Conservation (phyloP, 2,888 invertebrate species). For the Morinoia aosen region DNA sequence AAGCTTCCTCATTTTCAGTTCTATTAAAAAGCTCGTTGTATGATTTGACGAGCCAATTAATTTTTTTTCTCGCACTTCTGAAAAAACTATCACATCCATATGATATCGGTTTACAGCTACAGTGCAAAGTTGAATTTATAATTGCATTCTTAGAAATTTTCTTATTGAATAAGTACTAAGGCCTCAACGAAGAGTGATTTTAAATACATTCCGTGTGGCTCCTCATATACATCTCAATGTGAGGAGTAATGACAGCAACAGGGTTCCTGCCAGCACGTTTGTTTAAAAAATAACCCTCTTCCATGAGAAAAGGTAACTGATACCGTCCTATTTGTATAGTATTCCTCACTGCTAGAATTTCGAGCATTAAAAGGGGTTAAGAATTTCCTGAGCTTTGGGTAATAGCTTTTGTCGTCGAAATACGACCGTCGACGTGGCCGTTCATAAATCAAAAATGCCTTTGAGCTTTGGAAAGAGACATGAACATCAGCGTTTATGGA, state of each 20-base stretch:
- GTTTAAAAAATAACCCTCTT: not conserved
- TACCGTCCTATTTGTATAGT: not conserved
- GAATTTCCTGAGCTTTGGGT: not conserved
- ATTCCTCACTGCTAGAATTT: not conserved
- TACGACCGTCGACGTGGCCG: not conserved
- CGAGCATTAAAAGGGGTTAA: not conserved
- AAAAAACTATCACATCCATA: too few species aligned
- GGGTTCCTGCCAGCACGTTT: too few species aligned
- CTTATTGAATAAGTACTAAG: not conserved
- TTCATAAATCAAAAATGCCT: not conserved
- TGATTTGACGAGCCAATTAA: too few species aligned
- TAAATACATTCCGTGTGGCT: not conserved
- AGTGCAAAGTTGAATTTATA: too few species aligned
- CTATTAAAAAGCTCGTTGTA: too few species aligned
- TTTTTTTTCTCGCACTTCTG: too few species aligned
- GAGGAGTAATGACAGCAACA: not conserved
- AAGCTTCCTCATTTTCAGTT: too few species aligned
- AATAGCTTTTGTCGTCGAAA: not conserved
- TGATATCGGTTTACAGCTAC: too few species aligned
- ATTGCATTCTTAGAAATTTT: too few species aligned
- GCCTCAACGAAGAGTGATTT: not conserved
- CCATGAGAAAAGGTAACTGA: not conserved
- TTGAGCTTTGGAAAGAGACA: not conserved
- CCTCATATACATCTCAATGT: not conserved
- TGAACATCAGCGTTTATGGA: not conserved